These are phyloP conservation scores for Oscheius sp. DNA, from an alignment of 2,888 invertebrate species.

Conservation along the genomic window DNA sequence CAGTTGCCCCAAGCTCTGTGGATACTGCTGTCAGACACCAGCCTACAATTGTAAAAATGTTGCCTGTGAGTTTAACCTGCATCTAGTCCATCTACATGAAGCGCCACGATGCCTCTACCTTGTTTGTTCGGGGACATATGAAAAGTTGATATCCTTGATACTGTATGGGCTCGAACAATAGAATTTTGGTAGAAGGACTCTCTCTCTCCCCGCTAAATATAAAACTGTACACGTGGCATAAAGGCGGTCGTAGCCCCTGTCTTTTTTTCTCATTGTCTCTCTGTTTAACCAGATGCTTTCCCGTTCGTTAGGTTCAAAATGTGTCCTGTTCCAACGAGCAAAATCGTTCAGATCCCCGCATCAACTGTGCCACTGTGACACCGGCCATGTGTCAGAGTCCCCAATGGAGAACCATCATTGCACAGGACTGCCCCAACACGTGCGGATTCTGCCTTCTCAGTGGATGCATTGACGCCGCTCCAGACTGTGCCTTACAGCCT, in stretches of 20 bases:
- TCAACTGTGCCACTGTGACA: slow-evolving; percentile 22
- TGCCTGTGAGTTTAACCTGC: neutral
- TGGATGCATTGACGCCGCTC: slow-evolving; percentile 32
- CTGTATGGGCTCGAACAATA: no score
- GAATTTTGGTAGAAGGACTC: no score
- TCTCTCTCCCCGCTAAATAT: no score
- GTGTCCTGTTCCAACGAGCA: neutral
- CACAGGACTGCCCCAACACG: slow-evolving; percentile 18
- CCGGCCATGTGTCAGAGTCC: neutral
- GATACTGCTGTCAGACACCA: slow-evolving; percentile 9
- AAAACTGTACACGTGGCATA: no score
- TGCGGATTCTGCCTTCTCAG: slow-evolving; percentile 25
- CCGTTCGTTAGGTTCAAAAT: neutral
- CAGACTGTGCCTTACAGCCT: slow-evolving; percentile 10
- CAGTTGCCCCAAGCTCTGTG: slow-evolving; percentile 12
- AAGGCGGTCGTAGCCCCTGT: no score
- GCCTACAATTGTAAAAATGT: slow-evolving; percentile 16
- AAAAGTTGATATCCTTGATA: no score
- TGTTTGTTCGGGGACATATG: no score
- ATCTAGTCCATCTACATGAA: neutral
- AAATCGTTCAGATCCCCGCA: slow-evolving; percentile 9
- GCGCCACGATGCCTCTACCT: no score
- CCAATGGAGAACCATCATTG: slow-evolving; percentile 6
- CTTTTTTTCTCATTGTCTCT: no score
- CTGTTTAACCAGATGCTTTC: neutral